Evolutionary conservation across 2,797 vertebrate species (phyloP), one percentile per base, ranked within the genome.

Genomic region (Mormyrus hasselquistii): DNA sequence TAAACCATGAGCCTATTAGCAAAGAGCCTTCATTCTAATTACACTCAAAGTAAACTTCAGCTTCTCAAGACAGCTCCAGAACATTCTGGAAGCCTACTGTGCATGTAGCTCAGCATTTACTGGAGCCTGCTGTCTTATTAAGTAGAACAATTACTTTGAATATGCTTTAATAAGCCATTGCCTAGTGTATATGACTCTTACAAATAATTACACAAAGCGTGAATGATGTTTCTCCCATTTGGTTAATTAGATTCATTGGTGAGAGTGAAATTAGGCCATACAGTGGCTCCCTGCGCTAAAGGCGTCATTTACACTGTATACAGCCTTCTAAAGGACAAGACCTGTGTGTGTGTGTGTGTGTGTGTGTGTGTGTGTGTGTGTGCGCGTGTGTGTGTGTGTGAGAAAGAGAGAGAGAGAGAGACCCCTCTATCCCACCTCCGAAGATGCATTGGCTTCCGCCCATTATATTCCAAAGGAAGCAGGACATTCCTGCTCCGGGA

Each of bases 401-500:
- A 2, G 12, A 55, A n/a, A 62, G n/a, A 25, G 55, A 16, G 52
- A 53, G 52, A 16, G 53, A 19, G 53, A 55, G 53, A 55, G 53
- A 55, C 79, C 79, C 79, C 65, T 34, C 14, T 14, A 76, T 22
- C 69, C 69, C 69, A 76, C 88, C 90, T 90, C 91, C 90, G 87
- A 90, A 87, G 89, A 86, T 90, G 90, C 59, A 88, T 76, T 84
- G 44, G n/a, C 88, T 91, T 92, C 92, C 92, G 91, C 57, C 90
- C n/a, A 92, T 92, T 92, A 90, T 92, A 76, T 83, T 90, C 69
- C 69, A 92, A 82, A 90, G 91, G 92, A 92, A 93, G 90, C 62
- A 65, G 73, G 34, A 83, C 34, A 14, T 88, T 88, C 55, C 79
- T 1, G 88, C 89, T 57, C 65, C 53, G 3, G 86, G 87, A 87